Evolutionary conservation across 2,888 invertebrate species (phyloP), one percentile per base, ranked within the genome.

Genomic region (Acrocera orbiculus): DNA sequence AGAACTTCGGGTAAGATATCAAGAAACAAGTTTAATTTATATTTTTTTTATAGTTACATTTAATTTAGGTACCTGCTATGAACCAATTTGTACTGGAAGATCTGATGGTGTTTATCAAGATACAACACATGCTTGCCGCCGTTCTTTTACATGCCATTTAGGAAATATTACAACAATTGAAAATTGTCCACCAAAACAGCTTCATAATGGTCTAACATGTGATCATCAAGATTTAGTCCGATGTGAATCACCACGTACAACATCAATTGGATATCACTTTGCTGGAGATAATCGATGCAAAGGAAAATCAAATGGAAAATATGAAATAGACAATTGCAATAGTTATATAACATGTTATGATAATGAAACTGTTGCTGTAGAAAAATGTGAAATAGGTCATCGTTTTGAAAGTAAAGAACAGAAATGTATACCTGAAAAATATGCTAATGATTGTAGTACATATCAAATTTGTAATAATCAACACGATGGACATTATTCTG

Each of bases 91-190:
- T 48, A 62, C 65, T 6, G 69, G 69, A 2, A 56, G 68, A 25
- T 59, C 64, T 2, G 66, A 70, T 50, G 71, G 70, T 1, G 51
- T 59, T 26, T 68, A 69, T 47, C 63, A 66, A 16, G 70, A 72
- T 48, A 59, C 67, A 5, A 67, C 67, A 3, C 67, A 70, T 45
- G 63, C 64, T 33, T 71, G 70, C 44, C 63, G 63, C 0, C 63
- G 70, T 10, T 56, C 57, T 16, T 56, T 67, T 36, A 52, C 51
- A 13, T 71, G 71, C 44, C 54, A 56, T 37, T 65, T 64, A 13
- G 65, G 65, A 4, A 59, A 61, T 39, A 46, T 69, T 27, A 58
- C 64, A 10, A 64, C 63, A 41, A 50, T 54, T 30, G 67, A 65
- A 16, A 53, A 61, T 20, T 70, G 70, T 44, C 57, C 58, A 4